Evolutionary conservation across 1,140 invertebrate genomes (phyloP), one percentile per base, ranked within the genome.

Genomic region (Bilobella aurantiaca): DNA sequence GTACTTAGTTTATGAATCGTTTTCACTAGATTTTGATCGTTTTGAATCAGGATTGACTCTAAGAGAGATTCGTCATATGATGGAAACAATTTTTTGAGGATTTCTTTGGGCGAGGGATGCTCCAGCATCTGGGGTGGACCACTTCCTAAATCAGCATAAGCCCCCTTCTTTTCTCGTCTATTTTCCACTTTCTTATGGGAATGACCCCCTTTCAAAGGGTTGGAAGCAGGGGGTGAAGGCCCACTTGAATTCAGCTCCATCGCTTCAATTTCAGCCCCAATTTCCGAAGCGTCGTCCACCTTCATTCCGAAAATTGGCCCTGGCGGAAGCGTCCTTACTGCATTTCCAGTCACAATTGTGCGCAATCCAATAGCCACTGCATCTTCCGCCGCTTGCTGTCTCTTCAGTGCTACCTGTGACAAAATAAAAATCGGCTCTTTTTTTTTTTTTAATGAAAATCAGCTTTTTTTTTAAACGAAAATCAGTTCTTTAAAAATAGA

Each of bases 301-400:
- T 75, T 78, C 75, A 75, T 77, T 70, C 83, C 93, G 72, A 89
- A 96, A 63, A 97, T 94, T 25, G 92, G 88, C 18, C 93, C 93
- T 46, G 90, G 88, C 3, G 93, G 93, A 64, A 97, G 81, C 47
- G 88, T 84, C 57, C 87, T 87, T 59, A 91, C 80, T 30, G 86
- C 82, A 21, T 85, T 85, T 1, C 93, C 93, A 3, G 87, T 92
- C 67, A 93, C 88, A 25, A 87, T 91, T n/a, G 91, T 90, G 23
- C 92, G 86, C 73, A 97, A 81, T 56, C 92, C 91, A 62, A 97
- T 78, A 0, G 94, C 94, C 64, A 97, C 94, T 31, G 93, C 92
- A 77, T 98, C 94, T 81, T 98, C 95, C 0, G 93, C 93, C 0
- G 94, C 94, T 80, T 98, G 94, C 77, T 96, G 93, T 46, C 95